Conservation (phyloP, 1,140 invertebrate species). For the Pemphigus obesinymphae region DNA sequence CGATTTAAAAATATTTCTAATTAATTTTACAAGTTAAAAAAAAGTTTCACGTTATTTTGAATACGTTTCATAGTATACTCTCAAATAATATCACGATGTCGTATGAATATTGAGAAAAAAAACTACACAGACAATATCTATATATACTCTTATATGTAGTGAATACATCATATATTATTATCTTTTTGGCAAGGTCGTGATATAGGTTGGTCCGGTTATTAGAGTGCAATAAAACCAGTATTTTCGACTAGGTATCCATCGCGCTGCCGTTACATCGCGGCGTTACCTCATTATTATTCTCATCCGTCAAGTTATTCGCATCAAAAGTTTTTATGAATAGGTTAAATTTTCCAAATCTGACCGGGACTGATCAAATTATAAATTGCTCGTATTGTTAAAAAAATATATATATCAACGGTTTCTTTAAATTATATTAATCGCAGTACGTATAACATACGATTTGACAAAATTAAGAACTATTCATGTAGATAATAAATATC, state of each 20-base stretch:
- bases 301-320: neutral
- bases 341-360: no score
- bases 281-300: neutral
- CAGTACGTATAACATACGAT: neutral
- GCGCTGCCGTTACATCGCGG: no score
- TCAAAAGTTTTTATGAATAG: neutral
- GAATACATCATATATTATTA: neutral
- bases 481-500: no score
- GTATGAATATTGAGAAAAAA: neutral
- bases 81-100: neutral
- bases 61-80: neutral
- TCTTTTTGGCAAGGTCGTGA: neutral
- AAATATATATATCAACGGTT: neutral
- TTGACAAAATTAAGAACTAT: neutral
- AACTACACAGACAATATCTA: neutral
- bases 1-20: neutral
- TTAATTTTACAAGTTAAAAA: neutral
- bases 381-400: neutral
- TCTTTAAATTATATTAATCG: neutral
- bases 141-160: no score
- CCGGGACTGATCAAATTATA: neutral
- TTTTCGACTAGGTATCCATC: neutral
- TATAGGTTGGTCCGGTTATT: constrained; percentile 7
- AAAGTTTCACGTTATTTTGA: neutral
- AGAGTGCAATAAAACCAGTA: constrained; percentile 8